Evolutionary conservation across 2,888 invertebrate genomes (phyloP), one percentile per base, ranked within the genome.

Genomic region (Lasioglossum figueresi): DNA sequence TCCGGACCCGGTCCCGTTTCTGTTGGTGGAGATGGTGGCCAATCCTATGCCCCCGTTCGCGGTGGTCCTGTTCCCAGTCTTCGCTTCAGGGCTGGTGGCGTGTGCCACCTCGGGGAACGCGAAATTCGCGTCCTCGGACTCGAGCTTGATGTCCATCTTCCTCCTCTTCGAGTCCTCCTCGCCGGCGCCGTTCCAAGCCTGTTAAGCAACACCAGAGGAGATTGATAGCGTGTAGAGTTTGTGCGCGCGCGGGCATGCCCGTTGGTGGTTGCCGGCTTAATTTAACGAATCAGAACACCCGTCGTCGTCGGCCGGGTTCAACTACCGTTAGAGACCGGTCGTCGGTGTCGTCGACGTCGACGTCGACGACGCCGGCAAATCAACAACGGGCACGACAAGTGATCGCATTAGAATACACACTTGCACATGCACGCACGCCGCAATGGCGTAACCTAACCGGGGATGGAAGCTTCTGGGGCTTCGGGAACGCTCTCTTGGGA

Each of bases 91-190:
- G 31, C 84, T 88, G 75, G 91, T 76, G 85, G 93, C 92, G 84
- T 94, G 94, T 82, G 94, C 94, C 74, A 95, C 95, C 91, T 96
- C 96, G 83, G 96, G 96, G 95, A 97, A 97, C 89, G 96, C 95
- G 95, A 97, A 97, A 94, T 97, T 96, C 72, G 97, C 96, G 93
- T 97, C 96, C 93, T 97, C 97, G 92, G 97, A 96, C 95, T 97
- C 97, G 92, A 97, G 94, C 95, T 97, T 97, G 91, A 97, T 96
- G 91, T 96, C 96, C 94, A 96, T 95, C 94, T 96, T 96, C 92
- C 96, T 96, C 92, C 96, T 96, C 94, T 96, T 96, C 72, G 96
- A 95, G 92, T 96, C 96, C 93, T 96, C 96, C 79, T 94, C 95
- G 77, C 93, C 93, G 77, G 89, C 92, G 88, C 94, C 93, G 92